These are phyloP conservation scores for Rhadinocentrus ornatus DNA, from an alignment of 2,797 vertebrate species.

Conservation along the genomic window DNA sequence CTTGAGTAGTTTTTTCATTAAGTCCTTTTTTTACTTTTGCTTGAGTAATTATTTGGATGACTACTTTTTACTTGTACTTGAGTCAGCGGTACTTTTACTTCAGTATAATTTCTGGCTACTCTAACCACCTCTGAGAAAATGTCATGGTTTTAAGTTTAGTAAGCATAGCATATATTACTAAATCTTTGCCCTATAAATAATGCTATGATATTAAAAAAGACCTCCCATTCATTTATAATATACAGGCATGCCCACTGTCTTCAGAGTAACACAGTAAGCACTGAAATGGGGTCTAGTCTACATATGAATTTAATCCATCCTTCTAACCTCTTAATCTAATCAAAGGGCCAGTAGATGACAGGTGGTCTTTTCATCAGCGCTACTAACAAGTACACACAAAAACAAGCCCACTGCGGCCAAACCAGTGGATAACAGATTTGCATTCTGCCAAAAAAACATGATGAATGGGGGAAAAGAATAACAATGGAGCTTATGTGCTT, in stretches of 20 bases:
- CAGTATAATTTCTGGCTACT: too few species aligned
- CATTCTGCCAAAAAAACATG: conserved; percentile 63
- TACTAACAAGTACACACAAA: conserved; percentile 63
- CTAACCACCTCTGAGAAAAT: too few species aligned
- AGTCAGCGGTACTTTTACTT: too few species aligned
- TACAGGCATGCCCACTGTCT: conserved; percentile 24
- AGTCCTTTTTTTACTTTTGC: too few species aligned
- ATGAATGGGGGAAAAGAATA: conserved; percentile 55
- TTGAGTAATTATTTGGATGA: too few species aligned
- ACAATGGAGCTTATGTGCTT: conserved; percentile 63
- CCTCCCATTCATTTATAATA: conserved; percentile 5
- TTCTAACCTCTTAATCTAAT: conserved; percentile 74
- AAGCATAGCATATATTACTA: neutral
- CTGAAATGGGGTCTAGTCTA: conserved; percentile 39
- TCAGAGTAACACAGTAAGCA: conserved; percentile 38
- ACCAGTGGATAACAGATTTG: conserved; percentile 63
- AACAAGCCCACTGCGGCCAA: conserved; percentile 57
- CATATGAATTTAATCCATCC: conserved; percentile 66
- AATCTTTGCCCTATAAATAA: neutral
- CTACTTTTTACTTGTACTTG: too few species aligned
- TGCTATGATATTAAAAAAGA: conserved; percentile 6
- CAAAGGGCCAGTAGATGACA: conserved; percentile 73
- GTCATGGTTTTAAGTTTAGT: too few species aligned
- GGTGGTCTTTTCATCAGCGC: conserved; percentile 78
- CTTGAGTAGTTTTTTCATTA: too few species aligned